Evolutionary conservation across 1,140 invertebrate genomes (phyloP).

Genomic region (Lasioglossum baleicum): DNA sequence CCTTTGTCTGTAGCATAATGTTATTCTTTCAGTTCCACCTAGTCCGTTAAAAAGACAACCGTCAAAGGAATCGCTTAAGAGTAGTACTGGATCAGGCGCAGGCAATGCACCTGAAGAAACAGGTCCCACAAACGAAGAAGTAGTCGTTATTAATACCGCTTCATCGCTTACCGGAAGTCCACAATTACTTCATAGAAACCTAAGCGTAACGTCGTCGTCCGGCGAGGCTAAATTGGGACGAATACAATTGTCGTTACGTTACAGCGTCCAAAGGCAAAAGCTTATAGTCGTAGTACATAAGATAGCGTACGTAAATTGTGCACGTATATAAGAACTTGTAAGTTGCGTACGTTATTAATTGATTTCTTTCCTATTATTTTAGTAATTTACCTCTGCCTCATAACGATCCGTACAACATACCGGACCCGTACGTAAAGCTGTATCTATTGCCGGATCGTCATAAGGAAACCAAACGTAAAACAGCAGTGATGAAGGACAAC

Average conservation of each 20-base stretch:
- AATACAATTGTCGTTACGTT: constrained; percentile 92
- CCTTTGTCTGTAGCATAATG: background rate
- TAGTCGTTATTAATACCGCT: constrained; percentile 43
- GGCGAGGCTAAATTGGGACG: constrained; percentile 87
- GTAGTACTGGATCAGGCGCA: constrained; percentile 64
- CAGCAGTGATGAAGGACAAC: constrained; percentile 91
- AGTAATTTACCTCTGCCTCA: constrained; percentile 88
- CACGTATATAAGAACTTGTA: background rate
- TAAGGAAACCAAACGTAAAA: constrained; percentile 95
- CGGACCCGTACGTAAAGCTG: constrained; percentile 96
- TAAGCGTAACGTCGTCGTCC: constrained; percentile 81
- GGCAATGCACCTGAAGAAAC: constrained; percentile 59
- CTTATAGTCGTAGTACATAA: constrained; percentile 92
- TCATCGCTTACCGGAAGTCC: constrained; percentile 63
- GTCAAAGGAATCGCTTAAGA: constrained; percentile 75
- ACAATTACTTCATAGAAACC: constrained; percentile 71
- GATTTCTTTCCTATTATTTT: constrained; percentile 61
- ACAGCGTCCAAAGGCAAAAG: constrained; percentile 90
- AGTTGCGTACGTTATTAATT: background rate
- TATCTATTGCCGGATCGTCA: constrained; percentile 93
- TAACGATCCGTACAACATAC: constrained; percentile 92
- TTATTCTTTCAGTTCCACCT: constrained; percentile 61
- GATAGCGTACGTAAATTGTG: constrained; percentile 86
- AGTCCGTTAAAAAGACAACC: constrained; percentile 73
- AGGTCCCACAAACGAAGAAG: constrained; percentile 68